Conservation (phyloP, 2,888 invertebrate species). For the Perizoma affinitatum region DNA sequence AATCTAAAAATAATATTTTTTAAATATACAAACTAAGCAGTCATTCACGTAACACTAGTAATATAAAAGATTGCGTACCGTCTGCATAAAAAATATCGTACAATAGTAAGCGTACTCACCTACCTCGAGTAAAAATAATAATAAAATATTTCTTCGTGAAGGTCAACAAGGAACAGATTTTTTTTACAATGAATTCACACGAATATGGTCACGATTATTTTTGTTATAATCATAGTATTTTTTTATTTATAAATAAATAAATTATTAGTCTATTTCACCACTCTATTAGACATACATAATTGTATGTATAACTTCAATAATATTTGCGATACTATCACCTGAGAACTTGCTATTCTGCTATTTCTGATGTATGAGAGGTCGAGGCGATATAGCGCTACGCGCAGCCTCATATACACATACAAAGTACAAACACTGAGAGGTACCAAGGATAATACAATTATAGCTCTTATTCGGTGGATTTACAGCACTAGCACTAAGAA, state of each 20-base stretch:
- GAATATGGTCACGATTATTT: constrained; percentile 41
- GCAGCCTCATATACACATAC: constrained; percentile 19
- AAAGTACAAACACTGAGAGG: constrained; percentile 25
- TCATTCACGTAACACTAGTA: constrained; percentile 79
- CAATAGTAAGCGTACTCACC: constrained; percentile 80
- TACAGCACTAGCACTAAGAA: constrained; percentile 11
- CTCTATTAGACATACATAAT: constrained; percentile 29
- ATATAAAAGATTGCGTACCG: constrained; percentile 62
- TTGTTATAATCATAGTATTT: constrained; percentile 26
- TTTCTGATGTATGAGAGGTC: constrained; percentile 8
- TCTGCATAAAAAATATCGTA: constrained; percentile 69
- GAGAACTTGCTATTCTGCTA: constrained; percentile 9
- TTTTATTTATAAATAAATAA: constrained; percentile 55
- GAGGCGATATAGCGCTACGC: constrained; percentile 22
- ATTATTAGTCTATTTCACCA: constrained; percentile 52
- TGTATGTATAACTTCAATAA: constrained; percentile 31
- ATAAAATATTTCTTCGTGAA: constrained; percentile 55
- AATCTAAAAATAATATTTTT: constrained; percentile 67
- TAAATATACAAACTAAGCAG: constrained; percentile 82
- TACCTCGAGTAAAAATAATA: constrained; percentile 71
- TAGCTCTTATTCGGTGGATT: constrained; percentile 27
- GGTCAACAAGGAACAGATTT: constrained; percentile 64
- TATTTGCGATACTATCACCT: constrained; percentile 13
- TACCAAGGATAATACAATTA: constrained; percentile 26
- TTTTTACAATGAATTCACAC: constrained; percentile 53